Evolutionary conservation across 92 coral and sea anemone genomes (phyloP).

Genomic region (Porites evermanni): DNA sequence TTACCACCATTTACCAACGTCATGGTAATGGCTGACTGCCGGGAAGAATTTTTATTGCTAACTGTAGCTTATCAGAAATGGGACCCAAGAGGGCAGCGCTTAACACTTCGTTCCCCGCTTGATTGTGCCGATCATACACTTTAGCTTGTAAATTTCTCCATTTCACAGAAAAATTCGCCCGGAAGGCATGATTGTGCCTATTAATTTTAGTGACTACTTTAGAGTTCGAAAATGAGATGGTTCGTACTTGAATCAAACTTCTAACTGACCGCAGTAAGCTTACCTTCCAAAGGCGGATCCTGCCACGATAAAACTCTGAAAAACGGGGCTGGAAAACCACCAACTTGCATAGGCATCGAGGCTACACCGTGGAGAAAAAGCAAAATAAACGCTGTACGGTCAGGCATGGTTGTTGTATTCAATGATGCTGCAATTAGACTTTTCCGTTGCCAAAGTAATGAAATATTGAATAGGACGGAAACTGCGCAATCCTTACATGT

Average conservation of each 20-base stretch:
- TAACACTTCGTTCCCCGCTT: too few relatives aligned
- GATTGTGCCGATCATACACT: too few relatives aligned
- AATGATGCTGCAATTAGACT: not conserved
- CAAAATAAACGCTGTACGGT: not conserved
- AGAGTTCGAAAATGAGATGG: not conserved
- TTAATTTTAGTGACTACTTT: too few relatives aligned
- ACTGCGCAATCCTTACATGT: not conserved
- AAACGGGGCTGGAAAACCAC: slow-evolving; percentile 15
- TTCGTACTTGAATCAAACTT: not conserved
- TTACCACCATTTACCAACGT: too few relatives aligned
- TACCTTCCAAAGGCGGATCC: slow-evolving; percentile 30
- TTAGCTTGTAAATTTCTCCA: too few relatives aligned
- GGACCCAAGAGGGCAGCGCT: too few relatives aligned
- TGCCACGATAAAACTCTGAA: not conserved
- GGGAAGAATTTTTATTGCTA: too few relatives aligned
- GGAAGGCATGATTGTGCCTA: too few relatives aligned
- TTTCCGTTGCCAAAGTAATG: not conserved
- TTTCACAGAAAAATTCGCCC: too few relatives aligned
- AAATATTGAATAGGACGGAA: not conserved
- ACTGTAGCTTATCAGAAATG: too few relatives aligned
- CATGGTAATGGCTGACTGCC: too few relatives aligned
- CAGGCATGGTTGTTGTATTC: not conserved
- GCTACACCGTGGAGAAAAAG: not conserved
- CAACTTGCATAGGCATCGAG: not conserved
- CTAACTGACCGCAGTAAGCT: not conserved